A percentile compares a stretch with the other conserved stretches of the same genome.
Conservation (phyloP, 1,140 invertebrate species). For the Eumaeus atala region DNA sequence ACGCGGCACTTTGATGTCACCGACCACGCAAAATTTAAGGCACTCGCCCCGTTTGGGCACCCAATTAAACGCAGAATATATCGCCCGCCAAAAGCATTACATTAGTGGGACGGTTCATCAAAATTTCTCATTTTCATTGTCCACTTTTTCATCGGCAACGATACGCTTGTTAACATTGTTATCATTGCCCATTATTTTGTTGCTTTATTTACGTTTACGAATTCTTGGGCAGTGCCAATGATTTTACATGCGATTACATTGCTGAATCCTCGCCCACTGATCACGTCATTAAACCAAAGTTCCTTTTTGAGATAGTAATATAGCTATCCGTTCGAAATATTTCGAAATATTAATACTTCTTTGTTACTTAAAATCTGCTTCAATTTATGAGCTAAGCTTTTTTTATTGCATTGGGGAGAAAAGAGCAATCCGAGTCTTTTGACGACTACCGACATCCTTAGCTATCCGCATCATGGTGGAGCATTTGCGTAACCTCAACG, state of each 20-base stretch:
- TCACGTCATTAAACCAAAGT: too few species aligned
- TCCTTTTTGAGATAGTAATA: too few species aligned
- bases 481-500: too few species aligned
- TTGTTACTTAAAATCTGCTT: not conserved
- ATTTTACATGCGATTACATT: not conserved
- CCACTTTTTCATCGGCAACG: conserved; percentile 31
- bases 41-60: conserved; percentile 36
- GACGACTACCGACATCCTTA: too few species aligned
- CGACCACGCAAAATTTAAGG: conserved; percentile 44
- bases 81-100: conserved; percentile 33
- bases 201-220: not conserved
- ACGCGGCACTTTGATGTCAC: conserved; percentile 37
- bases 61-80: conserved; percentile 58
- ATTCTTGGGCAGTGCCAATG: not conserved
- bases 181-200: conserved; percentile 8
- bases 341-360: not conserved
- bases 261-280: too few species aligned
- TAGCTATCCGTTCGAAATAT: not conserved
- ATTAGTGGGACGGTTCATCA: conserved; percentile 44
- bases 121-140: conserved; percentile 48
- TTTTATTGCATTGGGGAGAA: too few species aligned
- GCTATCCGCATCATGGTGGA: too few species aligned
- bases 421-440: too few species aligned
- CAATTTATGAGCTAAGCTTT: too few species aligned
- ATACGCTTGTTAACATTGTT: conserved; percentile 31